Conservation (phyloP, 23 tunicate genomes). For the Corella eumyota region DNA sequence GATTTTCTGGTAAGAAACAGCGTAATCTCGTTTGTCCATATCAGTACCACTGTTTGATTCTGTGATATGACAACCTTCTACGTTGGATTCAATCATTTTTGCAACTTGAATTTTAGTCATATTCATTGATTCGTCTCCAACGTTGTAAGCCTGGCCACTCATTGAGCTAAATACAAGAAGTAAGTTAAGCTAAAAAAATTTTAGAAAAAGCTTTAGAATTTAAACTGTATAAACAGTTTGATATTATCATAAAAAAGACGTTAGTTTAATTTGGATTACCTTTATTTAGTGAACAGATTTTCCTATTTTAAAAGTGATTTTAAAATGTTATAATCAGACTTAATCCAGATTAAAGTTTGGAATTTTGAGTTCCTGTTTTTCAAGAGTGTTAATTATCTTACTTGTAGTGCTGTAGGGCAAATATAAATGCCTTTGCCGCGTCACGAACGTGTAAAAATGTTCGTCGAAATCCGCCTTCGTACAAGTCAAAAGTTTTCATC, state of each 20-base stretch:
- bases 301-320: too few relatives aligned
- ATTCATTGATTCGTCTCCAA: constrained; percentile 99
- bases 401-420: constrained; percentile 90
- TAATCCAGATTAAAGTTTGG: too few relatives aligned
- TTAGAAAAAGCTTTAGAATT: too few relatives aligned
- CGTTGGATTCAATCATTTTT: constrained; percentile 84
- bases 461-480: constrained; percentile 89
- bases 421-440: constrained; percentile 80
- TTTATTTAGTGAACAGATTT: too few relatives aligned
- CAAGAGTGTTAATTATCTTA: constrained; percentile 16
- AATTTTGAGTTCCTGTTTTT: too few relatives aligned
- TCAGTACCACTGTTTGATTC: constrained; percentile 92
- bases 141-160: constrained; percentile 84
- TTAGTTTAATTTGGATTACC: too few relatives aligned
- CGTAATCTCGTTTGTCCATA: constrained; percentile 94
- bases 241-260: too few relatives aligned
- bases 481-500: constrained; percentile 76
- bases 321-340: too few relatives aligned
- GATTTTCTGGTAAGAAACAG: constrained; percentile 73
- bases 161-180: constrained; percentile 36
- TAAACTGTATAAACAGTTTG: too few relatives aligned
- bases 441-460: constrained; percentile 97
- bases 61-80: constrained; percentile 81
- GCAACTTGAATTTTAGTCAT: constrained; percentile 92
- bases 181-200: background rate